Percentiles rank a stretch among this genome's conserved stretches.
Evolutionary conservation across 2,113 vertebrate species (phyloP).

Genomic region (Bufo gargarizans): DNA sequence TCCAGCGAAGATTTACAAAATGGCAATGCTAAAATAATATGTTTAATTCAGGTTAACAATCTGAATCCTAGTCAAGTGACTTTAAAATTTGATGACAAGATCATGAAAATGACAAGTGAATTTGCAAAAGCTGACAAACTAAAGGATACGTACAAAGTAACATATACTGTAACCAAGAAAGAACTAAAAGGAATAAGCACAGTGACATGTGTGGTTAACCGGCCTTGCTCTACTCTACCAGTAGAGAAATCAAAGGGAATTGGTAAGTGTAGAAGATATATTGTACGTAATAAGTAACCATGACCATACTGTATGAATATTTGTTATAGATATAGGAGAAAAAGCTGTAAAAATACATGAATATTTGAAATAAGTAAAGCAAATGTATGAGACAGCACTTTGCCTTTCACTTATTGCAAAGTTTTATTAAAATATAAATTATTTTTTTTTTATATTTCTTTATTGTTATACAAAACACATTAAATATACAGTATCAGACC

Average conservation of each 20-base stretch:
- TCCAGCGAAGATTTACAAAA: neutral
- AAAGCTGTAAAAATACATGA: neutral
- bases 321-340: neutral
- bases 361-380: too few species aligned
- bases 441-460: too few species aligned
- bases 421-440: too few species aligned
- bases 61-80: neutral
- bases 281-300: too few species aligned
- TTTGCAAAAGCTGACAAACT: neutral
- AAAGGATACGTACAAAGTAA: neutral
- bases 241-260: neutral
- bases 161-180: neutral
- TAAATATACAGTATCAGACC: too few species aligned
- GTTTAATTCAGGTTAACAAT: neutral
- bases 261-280: neutral
- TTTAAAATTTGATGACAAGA: neutral
- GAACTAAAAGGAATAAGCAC: neutral
- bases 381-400: too few species aligned
- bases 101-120: neutral
- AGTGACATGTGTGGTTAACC: neutral
- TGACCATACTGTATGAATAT: neutral
- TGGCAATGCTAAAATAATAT: neutral
- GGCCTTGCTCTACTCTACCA: neutral
- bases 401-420: too few species aligned
- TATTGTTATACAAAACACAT: too few species aligned